Percentiles rank a stretch among this genome's conserved stretches.
These are phyloP conservation scores for Oceanodroma tethys DNA, from an alignment of 2,113 vertebrate species.

Conservation along the genomic window DNA sequence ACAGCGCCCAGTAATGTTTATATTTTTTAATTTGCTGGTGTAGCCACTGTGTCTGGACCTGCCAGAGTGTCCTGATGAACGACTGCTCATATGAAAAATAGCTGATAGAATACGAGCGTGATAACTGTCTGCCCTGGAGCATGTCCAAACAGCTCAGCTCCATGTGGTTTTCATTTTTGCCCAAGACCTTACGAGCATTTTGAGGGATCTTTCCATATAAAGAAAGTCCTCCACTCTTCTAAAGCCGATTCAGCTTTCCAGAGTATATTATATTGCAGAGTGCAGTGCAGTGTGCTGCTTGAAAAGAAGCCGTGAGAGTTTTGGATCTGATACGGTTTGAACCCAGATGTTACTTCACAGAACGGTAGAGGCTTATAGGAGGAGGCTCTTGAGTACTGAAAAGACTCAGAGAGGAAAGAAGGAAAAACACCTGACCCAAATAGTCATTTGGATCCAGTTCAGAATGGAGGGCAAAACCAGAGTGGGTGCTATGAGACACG, in stretches of 20 bases:
- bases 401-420: not conserved
- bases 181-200: not conserved
- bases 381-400: not conserved
- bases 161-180: fast-evolving
- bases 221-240: not conserved
- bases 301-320: not conserved
- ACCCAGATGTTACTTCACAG: not conserved
- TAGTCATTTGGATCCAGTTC: fast-evolving
- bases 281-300: not conserved
- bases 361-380: not conserved
- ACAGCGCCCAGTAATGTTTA: not conserved
- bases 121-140: not conserved
- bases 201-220: not conserved
- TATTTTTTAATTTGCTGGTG: not conserved
- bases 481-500: not conserved
- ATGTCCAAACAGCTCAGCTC: not conserved
- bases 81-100: not conserved
- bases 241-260: not conserved
- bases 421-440: not conserved
- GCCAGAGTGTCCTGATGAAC: not conserved
- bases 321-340: not conserved
- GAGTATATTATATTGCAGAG: not conserved
- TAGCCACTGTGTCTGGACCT: not conserved
- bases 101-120: fast-evolving
- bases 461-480: not conserved